Conservation (phyloP, 37 sponge, comb jelly and placozoan genomes). For the Cliona cf. orientalis region DNA sequence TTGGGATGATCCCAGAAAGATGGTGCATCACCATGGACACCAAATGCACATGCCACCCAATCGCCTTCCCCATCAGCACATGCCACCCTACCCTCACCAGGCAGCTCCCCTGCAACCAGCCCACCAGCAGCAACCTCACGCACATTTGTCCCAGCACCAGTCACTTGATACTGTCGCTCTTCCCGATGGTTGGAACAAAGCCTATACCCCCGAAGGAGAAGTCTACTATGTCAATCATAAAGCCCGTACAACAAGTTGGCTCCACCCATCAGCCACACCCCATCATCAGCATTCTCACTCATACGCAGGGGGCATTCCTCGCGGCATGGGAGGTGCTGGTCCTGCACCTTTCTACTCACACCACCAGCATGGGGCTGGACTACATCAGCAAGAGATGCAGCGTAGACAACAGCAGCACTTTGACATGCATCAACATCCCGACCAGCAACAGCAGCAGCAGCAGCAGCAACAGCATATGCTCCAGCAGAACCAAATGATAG, state of each 20-base stretch:
- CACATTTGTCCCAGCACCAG: conserved; percentile 13
- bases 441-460: conserved; percentile 31
- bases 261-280: conserved; percentile 38
- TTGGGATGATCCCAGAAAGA: conserved; percentile 83
- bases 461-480: conserved; percentile 18
- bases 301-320: conserved; percentile 4
- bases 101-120: conserved; percentile 18
- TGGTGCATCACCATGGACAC: conserved; percentile 11
- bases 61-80: conserved; percentile 11
- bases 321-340: conserved; percentile 8
- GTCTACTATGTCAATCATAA: conserved; percentile 68
- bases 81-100: conserved; percentile 35
- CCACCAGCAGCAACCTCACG: conserved; percentile 22
- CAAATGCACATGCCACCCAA: background rate
- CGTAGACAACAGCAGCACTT: conserved; percentile 7
- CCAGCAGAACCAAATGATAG: background rate
- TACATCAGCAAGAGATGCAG: conserved; percentile 27
- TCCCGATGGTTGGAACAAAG: conserved; percentile 68
- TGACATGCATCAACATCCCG: conserved; percentile 1
- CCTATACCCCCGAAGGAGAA: conserved; percentile 68
- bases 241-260: conserved; percentile 70
- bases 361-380: conserved; percentile 4
- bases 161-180: conserved; percentile 35
- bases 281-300: conserved; percentile 69
- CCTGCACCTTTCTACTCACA: conserved; percentile 1